Percentiles rank a stretch among this genome's conserved stretches.
Conservation (phyloP, 2,113 vertebrate species). For the Epinephelus moara region DNA sequence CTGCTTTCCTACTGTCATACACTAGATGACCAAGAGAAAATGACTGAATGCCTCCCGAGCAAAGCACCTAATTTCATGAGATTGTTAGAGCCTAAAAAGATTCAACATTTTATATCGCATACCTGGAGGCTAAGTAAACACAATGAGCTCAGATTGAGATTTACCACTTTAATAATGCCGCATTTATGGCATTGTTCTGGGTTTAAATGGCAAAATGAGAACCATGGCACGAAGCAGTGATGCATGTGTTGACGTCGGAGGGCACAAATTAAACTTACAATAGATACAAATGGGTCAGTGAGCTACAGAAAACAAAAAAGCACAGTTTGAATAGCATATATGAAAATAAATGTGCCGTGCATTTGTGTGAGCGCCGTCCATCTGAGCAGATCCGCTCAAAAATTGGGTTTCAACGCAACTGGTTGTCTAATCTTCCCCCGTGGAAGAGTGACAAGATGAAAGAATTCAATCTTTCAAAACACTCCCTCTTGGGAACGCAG, state of each 20-base stretch:
- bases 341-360: not conserved
- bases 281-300: constrained; percentile 7
- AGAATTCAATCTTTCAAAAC: constrained; percentile 24
- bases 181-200: constrained; percentile 16
- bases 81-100: constrained; percentile 18
- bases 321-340: not conserved
- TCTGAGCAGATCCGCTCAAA: not conserved
- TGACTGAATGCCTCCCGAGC: constrained; percentile 6
- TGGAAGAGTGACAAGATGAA: constrained; percentile 17
- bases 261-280: constrained; percentile 23
- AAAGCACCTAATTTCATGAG: constrained; percentile 35
- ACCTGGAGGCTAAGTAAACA: constrained; percentile 44
- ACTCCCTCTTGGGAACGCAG: not conserved
- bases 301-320: not conserved
- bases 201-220: constrained; percentile 46
- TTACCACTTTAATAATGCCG: constrained; percentile 46
- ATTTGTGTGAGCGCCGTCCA: not conserved
- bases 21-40: constrained; percentile 39
- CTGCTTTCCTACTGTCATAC: constrained; percentile 54
- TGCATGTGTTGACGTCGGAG: constrained; percentile 6
- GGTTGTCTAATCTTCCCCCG: not conserved
- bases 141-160: constrained; percentile 56
- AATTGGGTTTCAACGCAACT: not conserved
- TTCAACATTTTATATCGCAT: not conserved
- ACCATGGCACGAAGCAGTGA: constrained; percentile 14